Evolutionary conservation across 2,113 vertebrate species (phyloP), one percentile per base, ranked within the genome.

Genomic region (Scatophagus argus): DNA sequence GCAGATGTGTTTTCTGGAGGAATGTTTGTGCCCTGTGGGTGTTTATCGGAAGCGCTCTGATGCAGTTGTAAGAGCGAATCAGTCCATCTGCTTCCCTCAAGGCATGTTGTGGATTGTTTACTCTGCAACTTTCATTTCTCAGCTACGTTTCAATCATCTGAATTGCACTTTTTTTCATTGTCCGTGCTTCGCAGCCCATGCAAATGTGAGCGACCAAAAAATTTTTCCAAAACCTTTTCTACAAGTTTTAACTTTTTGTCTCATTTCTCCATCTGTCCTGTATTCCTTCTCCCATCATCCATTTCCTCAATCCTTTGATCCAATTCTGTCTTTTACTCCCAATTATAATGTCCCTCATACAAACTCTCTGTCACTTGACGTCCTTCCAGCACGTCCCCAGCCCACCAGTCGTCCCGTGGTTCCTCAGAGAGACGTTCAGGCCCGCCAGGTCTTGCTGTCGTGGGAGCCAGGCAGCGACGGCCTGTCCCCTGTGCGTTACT

Each of bases 381-480:
- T 31, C 27, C 39, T 16, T 29, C 12, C 66, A 87, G 87, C 84
- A 59, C 91, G 74, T 9, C 86, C 98, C 0, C 97, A 99, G 92
- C 96, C 98, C 71, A 97, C 98, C 79, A 96, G 97, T 91, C 97
- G 95, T 29, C 98, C 97, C 0, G 32, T 80, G 63, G 96, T 95
- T 68, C 95, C 92, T 43, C 95, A 95, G 87, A 94, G 94, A 41
- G 89, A 95, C 1, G 94, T 95, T 1, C 93, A 91, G 68, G 92
- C 95, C 32, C 95, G 97, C 7, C 96, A 94, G 1, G 97, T 98
- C 69, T 79, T 98, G 74, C 93, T 99, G 25, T 94, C 96, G 38
- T 99, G 98, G 98, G 96, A 98, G 92, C 97, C 97, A 0, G 98
- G 98, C 83, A 98, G 97, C 1, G 97, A 99, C 0, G 98, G 98